Evolutionary conservation across 2,888 invertebrate genomes (phyloP), one percentile per base, ranked within the genome.

Genomic region (Meganola albula): DNA sequence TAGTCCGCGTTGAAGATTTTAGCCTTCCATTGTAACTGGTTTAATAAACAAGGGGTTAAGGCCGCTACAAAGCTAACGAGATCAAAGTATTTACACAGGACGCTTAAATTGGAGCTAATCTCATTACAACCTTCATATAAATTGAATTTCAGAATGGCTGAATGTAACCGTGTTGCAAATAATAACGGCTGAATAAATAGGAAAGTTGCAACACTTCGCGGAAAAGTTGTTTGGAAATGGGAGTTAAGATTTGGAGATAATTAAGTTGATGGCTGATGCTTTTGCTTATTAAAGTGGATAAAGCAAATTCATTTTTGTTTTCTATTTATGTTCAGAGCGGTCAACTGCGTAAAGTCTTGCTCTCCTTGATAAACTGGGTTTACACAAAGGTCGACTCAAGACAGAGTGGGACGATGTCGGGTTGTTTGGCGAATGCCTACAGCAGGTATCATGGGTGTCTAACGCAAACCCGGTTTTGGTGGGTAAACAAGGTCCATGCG

Each of bases 1-100:
- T 28, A 24, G 20, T 24, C 25, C 14, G 25, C 12, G 36, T 34
- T 28, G 33, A 34, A 44, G 44, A 43, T 52, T 44, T 38, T 32
- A 30, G 37, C 39, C 33, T 36, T 36, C 51, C 31, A 53, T 54
- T 53, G 58, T 60, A 45, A 55, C 53, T 48, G 36, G 25, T 44
- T 59, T 60, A 59, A 58, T 63, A 61, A 56, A 55, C 59, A 53
- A 44, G 27, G 44, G 34, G 45, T 44, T 40, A 40, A 40, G 36
- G 35, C 48, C 37, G 37, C 42, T 47, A 50, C 57, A 48, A 43
- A 40, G 51, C 56, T 65, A 68, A 70, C 67, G 48, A 65, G 74
- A 74, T 74, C 65, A 72, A 63, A 64, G 63, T 66, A 66, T 74
- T 72, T 68, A 63, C 54, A 63, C 61, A 62, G 68, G 64, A 66